phyloP scores from a whole-genome alignment of 1,140 invertebrate genomes.

The Drosophila parvula region DNA sequence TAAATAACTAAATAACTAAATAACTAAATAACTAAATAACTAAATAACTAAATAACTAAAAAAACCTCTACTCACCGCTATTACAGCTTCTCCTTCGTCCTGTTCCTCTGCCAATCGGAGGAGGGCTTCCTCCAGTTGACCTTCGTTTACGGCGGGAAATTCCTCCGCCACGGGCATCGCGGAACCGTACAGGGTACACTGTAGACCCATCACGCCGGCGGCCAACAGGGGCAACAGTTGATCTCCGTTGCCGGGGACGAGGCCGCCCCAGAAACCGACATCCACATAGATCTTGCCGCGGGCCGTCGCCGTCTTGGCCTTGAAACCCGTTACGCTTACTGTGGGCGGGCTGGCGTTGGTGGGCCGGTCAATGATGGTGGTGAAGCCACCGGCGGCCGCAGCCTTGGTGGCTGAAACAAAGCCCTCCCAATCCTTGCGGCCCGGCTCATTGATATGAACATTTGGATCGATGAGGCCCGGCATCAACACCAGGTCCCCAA shows the following conservation, averaged over 20 bases:
- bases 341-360: constrained; percentile 90
- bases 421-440: constrained; percentile 90
- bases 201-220: constrained; percentile 89
- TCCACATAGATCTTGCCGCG: constrained; percentile 88
- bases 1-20: no score
- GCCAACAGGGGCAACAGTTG: constrained; percentile 86
- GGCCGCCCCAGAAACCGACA: constrained; percentile 91
- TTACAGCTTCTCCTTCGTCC: constrained; percentile 40
- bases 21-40: no score
- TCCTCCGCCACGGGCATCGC: constrained; percentile 59
- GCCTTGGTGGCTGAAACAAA: constrained; percentile 89
- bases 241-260: constrained; percentile 86
- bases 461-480: constrained; percentile 95
- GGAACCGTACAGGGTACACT: constrained; percentile 89
- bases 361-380: constrained; percentile 90
- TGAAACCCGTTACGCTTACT: constrained; percentile 87
- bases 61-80: constrained; percentile 57
- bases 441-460: constrained; percentile 95
- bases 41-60: no score
- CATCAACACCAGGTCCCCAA: constrained; percentile 87
- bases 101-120: constrained; percentile 36
- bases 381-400: constrained; percentile 89
- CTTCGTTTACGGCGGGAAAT: constrained; percentile 84
- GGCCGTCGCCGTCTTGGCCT: constrained; percentile 86
- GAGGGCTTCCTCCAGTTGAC: constrained; percentile 81